Evolutionary conservation across 1,140 invertebrate genomes (phyloP), one percentile per base, ranked within the genome.

Genomic region (Panulirus ornatus): DNA sequence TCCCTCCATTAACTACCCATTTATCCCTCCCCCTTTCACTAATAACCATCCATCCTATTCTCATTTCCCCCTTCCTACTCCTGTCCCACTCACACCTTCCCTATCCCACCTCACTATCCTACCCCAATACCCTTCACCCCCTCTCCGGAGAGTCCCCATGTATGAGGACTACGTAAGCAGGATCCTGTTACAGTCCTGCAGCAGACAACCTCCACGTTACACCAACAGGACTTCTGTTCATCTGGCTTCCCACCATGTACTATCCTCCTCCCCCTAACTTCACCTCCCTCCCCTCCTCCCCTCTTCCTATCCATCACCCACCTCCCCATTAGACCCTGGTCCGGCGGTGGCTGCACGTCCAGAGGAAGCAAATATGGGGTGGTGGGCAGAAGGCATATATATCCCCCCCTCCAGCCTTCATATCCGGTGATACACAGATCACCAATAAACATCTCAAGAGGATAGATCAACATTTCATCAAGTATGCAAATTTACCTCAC

Each of bases 381-480:
- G 63, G 40, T 58, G 70, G n/a, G 44, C 70, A 51, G 70, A 40
- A 19, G 71, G 84, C 66, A 54, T 70, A 51, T 38, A 54, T 70
- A 51, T 38, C 79, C 51, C 83, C 79, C 63, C 87, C 66, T 88
- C 83, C 78, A 36, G 70, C 71, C 58, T 66, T 73, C 87, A 88
- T 88, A 88, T 88, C 87, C 87, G 87, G 66, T 54, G 78, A 81
- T 75, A 71, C 70, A 88, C 87, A 88, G 78, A 75, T 30, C 22
- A 36, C 38, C 87, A 71, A 88, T 88, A 66, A 66, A 58, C 76
- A 70, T 66, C 87, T 88, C 66, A 38, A 88, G 87, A 40, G 87
- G 22, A n/a, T 70, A 51, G 78, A 82, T 81, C 78, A 88, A 83
- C 87, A 88, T 70, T 82, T 88, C 87, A 88, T 88, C 87, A 88